A percentile compares a stretch with the other conserved stretches of the same genome.
Evolutionary conservation across 2,888 invertebrate species (phyloP).

Genomic region (Balanococcus diminutus): DNA sequence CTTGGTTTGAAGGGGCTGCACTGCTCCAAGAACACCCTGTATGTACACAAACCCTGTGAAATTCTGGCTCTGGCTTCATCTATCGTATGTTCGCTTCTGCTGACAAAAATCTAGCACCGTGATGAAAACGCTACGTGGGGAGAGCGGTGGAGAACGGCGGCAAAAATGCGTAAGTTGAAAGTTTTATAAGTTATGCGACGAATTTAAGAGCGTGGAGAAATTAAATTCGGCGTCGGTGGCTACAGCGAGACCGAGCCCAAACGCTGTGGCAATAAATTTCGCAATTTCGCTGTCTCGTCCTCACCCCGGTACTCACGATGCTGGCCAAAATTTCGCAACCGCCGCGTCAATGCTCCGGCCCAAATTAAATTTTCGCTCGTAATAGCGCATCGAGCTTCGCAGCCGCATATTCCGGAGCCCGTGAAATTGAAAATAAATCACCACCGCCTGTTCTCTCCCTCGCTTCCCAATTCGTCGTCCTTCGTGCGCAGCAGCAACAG

Average conservation of each 20-base stretch:
- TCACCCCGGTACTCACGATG: neutral
- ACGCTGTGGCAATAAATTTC: neutral
- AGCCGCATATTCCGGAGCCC: too few relatives aligned
- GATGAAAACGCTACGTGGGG: neutral
- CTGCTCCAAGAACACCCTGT: too few relatives aligned
- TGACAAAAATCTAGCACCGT: neutral
- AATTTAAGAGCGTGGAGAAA: neutral
- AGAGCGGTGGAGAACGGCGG: neutral
- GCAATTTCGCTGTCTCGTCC: neutral
- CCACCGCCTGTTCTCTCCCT: neutral
- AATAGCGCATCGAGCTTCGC: neutral
- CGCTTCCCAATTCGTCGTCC: too few relatives aligned
- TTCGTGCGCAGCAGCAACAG: neutral
- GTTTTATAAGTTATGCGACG: constrained; percentile 35
- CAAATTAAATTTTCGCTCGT: constrained; percentile 6
- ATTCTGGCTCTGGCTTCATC: neutral
- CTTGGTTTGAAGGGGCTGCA: too few relatives aligned
- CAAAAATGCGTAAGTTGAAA: neutral
- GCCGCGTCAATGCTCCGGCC: constrained; percentile 2
- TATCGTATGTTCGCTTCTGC: neutral
- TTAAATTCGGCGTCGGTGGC: neutral
- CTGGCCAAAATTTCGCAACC: neutral
- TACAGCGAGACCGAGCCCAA: neutral
- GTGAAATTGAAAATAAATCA: constrained; percentile 41
- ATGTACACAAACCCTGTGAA: too few relatives aligned